phyloP scores from a whole-genome alignment of 2,888 invertebrate species.

The Eumerus sabulonum region DNA sequence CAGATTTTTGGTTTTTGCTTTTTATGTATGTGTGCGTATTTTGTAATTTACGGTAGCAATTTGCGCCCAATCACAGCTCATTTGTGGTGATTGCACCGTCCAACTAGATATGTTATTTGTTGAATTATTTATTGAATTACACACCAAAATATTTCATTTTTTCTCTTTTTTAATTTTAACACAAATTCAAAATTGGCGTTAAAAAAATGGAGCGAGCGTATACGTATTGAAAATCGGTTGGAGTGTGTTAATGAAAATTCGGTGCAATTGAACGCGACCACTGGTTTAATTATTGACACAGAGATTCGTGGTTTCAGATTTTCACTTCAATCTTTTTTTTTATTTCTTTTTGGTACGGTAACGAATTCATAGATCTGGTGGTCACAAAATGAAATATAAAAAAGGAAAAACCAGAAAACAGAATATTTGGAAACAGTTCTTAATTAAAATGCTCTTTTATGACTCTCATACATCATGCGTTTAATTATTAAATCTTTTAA shows the following conservation, averaged over 20 bases:
- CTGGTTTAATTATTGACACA: not conserved
- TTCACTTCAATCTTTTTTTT: no score
- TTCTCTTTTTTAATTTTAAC: not conserved
- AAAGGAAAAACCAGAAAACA: no score
- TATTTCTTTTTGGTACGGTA: not conserved
- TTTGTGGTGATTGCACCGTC: not conserved
- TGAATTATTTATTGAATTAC: slow-evolving; percentile 13
- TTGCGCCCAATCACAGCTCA: not conserved
- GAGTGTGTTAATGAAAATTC: not conserved
- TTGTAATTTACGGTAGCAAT: not conserved
- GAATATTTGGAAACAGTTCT: not conserved
- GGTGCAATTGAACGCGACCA: not conserved
- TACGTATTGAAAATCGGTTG: not conserved
- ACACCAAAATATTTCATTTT: no score
- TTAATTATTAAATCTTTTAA: no score
- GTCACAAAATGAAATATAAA: no score
- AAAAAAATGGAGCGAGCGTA: not conserved
- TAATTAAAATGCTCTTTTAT: slow-evolving; percentile 1
- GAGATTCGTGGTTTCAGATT: not conserved
- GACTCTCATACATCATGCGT: not conserved
- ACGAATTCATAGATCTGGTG: not conserved
- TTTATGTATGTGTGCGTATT: no score
- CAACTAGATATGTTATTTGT: not conserved
- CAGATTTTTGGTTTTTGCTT: no score
- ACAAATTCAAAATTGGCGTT: not conserved